These are phyloP conservation scores for Prunella fulvescens DNA, from an alignment of 2,113 vertebrate genomes.

Conservation along the genomic window DNA sequence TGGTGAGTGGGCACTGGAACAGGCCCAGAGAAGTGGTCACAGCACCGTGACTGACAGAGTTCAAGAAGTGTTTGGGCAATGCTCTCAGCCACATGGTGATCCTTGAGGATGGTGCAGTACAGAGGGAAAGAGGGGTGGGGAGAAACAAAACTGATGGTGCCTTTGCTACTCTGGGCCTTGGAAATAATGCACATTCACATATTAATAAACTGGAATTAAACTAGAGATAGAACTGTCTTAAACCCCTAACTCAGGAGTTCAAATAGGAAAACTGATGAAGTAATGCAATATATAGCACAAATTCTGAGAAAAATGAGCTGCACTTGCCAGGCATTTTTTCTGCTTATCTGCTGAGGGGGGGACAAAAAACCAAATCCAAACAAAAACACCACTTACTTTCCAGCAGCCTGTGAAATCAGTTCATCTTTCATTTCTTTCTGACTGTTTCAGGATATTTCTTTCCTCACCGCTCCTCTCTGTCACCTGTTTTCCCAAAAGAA, in stretches of 20 bases:
- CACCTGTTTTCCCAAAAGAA: background rate
- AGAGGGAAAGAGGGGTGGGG: background rate
- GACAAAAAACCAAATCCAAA: accelerated
- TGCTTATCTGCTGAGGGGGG: background rate
- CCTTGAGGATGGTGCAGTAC: too few species aligned
- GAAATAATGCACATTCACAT: background rate
- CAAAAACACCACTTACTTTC: background rate
- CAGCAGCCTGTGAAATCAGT: background rate
- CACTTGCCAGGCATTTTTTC: background rate
- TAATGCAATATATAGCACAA: background rate
- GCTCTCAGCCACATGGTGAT: background rate
- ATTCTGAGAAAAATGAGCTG: background rate
- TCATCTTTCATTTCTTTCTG: background rate
- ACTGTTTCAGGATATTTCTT: background rate
- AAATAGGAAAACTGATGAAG: background rate
- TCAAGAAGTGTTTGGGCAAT: background rate
- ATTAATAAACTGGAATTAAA: background rate
- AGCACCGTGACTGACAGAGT: background rate
- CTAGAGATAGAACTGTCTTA: background rate
- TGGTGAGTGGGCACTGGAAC: background rate
- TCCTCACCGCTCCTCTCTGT: background rate
- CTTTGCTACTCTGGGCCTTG: background rate
- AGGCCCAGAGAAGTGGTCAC: background rate
- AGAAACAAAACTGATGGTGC: background rate
- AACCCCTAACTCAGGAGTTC: background rate